These are phyloP conservation scores for Salvelinus sp. DNA, from an alignment of 2,113 vertebrate species.

Conservation along the genomic window DNA sequence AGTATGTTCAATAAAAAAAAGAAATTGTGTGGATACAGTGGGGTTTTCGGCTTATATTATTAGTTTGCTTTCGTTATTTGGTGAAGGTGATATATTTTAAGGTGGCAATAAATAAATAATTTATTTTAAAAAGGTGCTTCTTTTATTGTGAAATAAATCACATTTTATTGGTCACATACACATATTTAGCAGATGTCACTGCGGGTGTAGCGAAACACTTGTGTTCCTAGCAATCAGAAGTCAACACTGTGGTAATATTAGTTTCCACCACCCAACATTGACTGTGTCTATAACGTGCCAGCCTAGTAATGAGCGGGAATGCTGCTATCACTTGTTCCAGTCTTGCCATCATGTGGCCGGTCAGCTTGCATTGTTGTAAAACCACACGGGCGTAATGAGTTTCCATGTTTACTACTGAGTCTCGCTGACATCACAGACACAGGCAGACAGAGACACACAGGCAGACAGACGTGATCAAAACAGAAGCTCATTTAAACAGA, in stretches of 20 bases:
- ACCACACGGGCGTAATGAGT: slow-evolving; percentile 41
- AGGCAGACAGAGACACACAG: slow-evolving; percentile 10
- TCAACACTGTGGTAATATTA: too few species aligned
- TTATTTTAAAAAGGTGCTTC: too few species aligned
- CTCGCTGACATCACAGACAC: slow-evolving; percentile 28
- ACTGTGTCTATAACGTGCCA: slow-evolving; percentile 5
- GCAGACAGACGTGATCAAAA: slow-evolving; percentile 17
- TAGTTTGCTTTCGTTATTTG: neutral
- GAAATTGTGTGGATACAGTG: neutral
- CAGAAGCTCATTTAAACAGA: neutral
- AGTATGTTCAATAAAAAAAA: too few species aligned
- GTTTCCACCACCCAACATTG: neutral
- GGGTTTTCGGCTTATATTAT: neutral
- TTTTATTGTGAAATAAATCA: too few species aligned
- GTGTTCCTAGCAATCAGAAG: too few species aligned
- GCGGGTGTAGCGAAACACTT: too few species aligned
- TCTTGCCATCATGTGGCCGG: slow-evolving; percentile 27
- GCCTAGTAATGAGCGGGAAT: neutral
- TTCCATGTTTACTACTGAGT: slow-evolving; percentile 45
- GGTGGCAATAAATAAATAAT: neutral
- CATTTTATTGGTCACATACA: too few species aligned
- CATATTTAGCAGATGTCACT: too few species aligned
- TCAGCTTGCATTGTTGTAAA: slow-evolving; percentile 34
- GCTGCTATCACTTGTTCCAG: slow-evolving; percentile 44
- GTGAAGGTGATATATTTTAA: neutral